Conservation (phyloP, 2,888 invertebrate species). For the Epinotia ramella region DNA sequence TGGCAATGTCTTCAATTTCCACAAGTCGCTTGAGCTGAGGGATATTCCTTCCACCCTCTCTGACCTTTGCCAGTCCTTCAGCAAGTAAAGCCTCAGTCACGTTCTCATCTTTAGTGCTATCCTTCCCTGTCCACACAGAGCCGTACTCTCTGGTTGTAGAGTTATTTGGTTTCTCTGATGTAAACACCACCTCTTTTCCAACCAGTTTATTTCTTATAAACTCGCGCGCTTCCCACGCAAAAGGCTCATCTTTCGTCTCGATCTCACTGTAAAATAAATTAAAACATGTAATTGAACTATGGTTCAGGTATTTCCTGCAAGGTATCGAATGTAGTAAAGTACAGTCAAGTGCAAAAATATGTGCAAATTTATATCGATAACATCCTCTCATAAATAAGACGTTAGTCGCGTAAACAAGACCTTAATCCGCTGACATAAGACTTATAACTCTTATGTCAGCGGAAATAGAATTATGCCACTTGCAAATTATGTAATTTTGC, state of each 20-base stretch:
- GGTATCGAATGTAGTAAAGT: too few relatives aligned
- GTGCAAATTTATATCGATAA: too few relatives aligned
- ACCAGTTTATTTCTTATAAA: constrained; percentile 96
- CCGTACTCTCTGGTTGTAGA: constrained; percentile 94
- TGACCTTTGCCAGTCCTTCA: constrained; percentile 95
- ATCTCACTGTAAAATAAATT: constrained; percentile 77
- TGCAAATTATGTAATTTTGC: too few relatives aligned
- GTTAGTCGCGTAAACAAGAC: too few relatives aligned
- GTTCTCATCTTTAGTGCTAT: constrained; percentile 92
- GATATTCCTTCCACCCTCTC: constrained; percentile 84
- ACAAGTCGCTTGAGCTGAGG: constrained; percentile 89
- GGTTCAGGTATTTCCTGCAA: too few relatives aligned
- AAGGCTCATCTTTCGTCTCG: constrained; percentile 95
- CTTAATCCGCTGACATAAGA: too few relatives aligned
- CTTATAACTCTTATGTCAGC: too few relatives aligned
- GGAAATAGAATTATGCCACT: too few relatives aligned
- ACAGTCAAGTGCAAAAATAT: too few relatives aligned
- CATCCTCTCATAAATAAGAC: too few relatives aligned
- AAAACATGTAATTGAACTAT: background rate
- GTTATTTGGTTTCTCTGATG: constrained; percentile 93
- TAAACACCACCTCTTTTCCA: constrained; percentile 95
- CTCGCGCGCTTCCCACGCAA: constrained; percentile 99
- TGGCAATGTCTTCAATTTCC: constrained; percentile 96
- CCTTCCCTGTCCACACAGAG: constrained; percentile 93
- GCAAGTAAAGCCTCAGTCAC: constrained; percentile 94